Evolutionary conservation across 2,888 invertebrate species (phyloP), one percentile per base, ranked within the genome.

Genomic region (Candidula unifasciata): DNA sequence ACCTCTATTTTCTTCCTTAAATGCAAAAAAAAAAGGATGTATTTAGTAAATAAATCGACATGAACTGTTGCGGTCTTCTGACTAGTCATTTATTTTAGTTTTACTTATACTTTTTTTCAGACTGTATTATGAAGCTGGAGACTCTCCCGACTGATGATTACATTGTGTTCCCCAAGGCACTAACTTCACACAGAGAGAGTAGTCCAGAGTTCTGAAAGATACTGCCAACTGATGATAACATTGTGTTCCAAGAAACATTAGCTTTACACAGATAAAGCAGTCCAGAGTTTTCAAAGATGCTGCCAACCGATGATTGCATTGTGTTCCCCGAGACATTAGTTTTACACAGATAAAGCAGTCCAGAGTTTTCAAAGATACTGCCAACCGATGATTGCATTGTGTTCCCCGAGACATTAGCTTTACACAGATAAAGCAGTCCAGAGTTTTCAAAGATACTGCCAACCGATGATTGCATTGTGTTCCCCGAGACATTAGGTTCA

Each of bases 281-380:
- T 85, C 91, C 91, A 21, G 92, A 89, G 81, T 90, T 87, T 79
- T 90, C 83, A 88, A 2, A 87, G 82, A 44, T 87, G 21, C 80
- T 89, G n/a, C 87, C 89, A 13, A 86, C 87, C 66, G 90, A 90
- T 44, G 86, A 82, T 76, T 92, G 90, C 82, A 78, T 88, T 64
- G 86, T 90, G 18, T 87, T 88, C 33, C 78, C 80, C 33, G 69
- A 71, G 52, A 37, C 35, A 37, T 60, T 73, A 77, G 80, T 85
- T 85, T 88, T 90, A 37, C 91, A 90, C 82, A 86, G 89, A 80
- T 90, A 90, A 37, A 89, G 88, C 80, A 92, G 91, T 85, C 91
- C 91, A 21, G 92, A 89, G 81, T 90, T 87, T 79, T 90, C 83
- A 88, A 2, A 60, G 44, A 44, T 44, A 1, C 13, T 6, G 13